Percentiles rank a stretch among this genome's conserved stretches.
Conservation (phyloP, 2,888 invertebrate genomes). For the Lithosia quadra region DNA sequence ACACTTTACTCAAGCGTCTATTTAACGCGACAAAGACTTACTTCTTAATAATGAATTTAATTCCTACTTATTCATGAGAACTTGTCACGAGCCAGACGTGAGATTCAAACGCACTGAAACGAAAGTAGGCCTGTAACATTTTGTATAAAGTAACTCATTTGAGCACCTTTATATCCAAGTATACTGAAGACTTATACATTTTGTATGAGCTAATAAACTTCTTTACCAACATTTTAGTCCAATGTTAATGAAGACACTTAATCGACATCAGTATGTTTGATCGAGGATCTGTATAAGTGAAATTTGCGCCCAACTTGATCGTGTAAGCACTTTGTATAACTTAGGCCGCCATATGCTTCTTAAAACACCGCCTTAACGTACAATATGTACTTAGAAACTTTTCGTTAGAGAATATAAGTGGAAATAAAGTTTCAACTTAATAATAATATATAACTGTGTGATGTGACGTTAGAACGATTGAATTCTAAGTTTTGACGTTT, state of each 20-base stretch:
- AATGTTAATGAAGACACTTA: conserved; percentile 3
- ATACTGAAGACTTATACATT: background rate
- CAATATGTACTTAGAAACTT: background rate
- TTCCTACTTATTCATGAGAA: background rate
- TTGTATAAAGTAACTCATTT: background rate
- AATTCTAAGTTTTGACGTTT: no score
- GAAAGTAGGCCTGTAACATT: background rate
- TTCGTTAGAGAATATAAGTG: background rate
- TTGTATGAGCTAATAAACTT: background rate
- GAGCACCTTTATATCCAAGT: background rate
- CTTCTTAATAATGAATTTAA: background rate
- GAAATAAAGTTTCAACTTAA: background rate
- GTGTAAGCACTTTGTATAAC: background rate
- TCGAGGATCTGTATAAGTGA: background rate
- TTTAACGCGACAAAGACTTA: no score
- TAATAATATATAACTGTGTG: background rate
- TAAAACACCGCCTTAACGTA: background rate
- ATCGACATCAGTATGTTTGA: background rate
- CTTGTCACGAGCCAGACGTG: background rate
- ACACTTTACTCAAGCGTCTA: no score
- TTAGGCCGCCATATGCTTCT: conserved; percentile 1
- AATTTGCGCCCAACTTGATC: background rate
- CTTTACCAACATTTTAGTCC: conserved; percentile 4
- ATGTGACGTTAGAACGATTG: no score
- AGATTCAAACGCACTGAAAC: background rate